These are phyloP conservation scores for Fopius arisanus DNA, from an alignment of 1,140 invertebrate genomes.

Conservation along the genomic window DNA sequence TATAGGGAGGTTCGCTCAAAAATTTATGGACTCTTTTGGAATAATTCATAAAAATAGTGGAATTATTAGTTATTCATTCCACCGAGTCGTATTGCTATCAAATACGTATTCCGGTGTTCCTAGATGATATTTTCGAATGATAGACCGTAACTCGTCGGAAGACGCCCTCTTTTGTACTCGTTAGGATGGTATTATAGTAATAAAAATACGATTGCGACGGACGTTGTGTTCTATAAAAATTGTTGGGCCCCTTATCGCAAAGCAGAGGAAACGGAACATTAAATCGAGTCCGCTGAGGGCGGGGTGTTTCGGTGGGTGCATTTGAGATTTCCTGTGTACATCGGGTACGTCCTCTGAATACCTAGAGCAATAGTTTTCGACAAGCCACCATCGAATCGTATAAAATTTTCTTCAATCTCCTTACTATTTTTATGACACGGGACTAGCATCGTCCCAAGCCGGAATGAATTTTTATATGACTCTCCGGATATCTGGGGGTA, in stretches of 20 bases:
- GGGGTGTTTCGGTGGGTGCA: conserved; percentile 61
- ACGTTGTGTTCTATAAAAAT: not conserved
- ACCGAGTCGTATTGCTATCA: too few species aligned
- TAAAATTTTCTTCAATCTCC: not conserved
- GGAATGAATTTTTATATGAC: too few species aligned
- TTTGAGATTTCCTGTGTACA: conserved; percentile 21
- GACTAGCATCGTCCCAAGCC: too few species aligned
- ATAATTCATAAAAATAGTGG: too few species aligned
- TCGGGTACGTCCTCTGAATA: not conserved
- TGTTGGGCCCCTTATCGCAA: not conserved
- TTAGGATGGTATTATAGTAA: not conserved
- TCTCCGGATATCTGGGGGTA: too few species aligned
- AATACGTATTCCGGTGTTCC: too few species aligned
- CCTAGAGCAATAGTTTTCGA: not conserved
- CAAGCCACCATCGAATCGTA: not conserved
- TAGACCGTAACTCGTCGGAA: not conserved
- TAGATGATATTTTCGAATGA: not conserved
- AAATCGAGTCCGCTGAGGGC: conserved; percentile 57
- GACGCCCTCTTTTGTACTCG: not conserved
- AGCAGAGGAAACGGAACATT: conserved; percentile 60
- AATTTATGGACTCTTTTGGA: too few species aligned
- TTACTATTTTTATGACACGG: too few species aligned
- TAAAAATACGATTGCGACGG: not conserved
- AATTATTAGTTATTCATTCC: too few species aligned
- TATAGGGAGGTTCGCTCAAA: too few species aligned